Evolutionary conservation across 1,140 invertebrate species (phyloP).

Genomic region (Tribolium madens): DNA sequence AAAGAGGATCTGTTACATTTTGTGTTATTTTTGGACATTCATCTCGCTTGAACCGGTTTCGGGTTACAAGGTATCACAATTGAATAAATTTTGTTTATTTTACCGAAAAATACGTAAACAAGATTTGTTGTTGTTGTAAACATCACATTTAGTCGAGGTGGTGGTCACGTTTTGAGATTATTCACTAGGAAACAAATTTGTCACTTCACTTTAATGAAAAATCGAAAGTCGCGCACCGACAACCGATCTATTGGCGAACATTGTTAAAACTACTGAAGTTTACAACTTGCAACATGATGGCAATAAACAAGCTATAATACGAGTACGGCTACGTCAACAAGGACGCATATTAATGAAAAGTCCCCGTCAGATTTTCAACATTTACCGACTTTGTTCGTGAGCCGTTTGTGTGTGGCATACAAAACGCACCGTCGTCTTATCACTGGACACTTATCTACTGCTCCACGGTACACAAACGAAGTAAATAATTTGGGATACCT

Average conservation of each 20-base stretch:
- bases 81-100: neutral
- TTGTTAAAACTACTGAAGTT: slow-evolving; percentile 43
- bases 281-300: slow-evolving; percentile 38
- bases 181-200: neutral
- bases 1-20: neutral
- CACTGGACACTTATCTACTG: slow-evolving; percentile 24
- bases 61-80: neutral
- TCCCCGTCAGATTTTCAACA: slow-evolving; percentile 34
- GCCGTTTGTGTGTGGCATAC: slow-evolving; percentile 6
- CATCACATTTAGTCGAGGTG: neutral
- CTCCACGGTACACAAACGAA: slow-evolving; percentile 14
- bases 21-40: neutral
- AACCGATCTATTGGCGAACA: slow-evolving; percentile 32
- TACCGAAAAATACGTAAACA: neutral
- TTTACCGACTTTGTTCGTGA: slow-evolving; percentile 31
- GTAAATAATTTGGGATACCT: slow-evolving; percentile 31
- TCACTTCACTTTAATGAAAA: neutral
- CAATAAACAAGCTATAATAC: slow-evolving; percentile 39
- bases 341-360: slow-evolving; percentile 45
- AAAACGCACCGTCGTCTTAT: slow-evolving; percentile 1
- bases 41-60: neutral
- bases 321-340: slow-evolving; percentile 37
- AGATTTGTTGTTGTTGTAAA: neutral
- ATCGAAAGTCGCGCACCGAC: slow-evolving; percentile 6
- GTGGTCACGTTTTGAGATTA: no score